phyloP scores from a whole-genome alignment of 2,888 invertebrate genomes.

The Hydriomena furcata region DNA sequence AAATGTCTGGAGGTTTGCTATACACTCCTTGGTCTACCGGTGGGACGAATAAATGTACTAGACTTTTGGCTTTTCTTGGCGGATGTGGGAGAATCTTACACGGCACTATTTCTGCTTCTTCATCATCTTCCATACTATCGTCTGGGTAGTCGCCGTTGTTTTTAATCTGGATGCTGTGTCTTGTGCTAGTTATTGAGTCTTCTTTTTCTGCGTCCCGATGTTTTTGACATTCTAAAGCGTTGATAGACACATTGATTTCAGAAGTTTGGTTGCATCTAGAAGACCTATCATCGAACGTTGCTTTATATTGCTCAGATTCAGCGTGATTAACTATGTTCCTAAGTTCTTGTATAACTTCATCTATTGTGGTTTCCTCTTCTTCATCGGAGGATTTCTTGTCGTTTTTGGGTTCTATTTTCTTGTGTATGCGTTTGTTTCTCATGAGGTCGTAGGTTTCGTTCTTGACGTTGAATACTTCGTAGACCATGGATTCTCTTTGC shows the following conservation, averaged over 20 bases:
- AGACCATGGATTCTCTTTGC: slow-evolving; percentile 84
- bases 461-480: slow-evolving; percentile 84
- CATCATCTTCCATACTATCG: slow-evolving; percentile 74
- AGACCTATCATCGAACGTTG: slow-evolving; percentile 59
- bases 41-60: slow-evolving; percentile 87
- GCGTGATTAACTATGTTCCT: slow-evolving; percentile 93
- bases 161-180: slow-evolving; percentile 77
- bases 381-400: slow-evolving; percentile 81
- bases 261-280: slow-evolving; percentile 71
- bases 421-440: slow-evolving; percentile 72
- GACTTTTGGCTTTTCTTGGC: slow-evolving; percentile 88
- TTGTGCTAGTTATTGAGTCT: slow-evolving; percentile 81
- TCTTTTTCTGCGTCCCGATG: slow-evolving; percentile 71
- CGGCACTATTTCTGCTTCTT: slow-evolving; percentile 89
- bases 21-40: slow-evolving; percentile 84
- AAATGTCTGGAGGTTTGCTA: slow-evolving; percentile 79
- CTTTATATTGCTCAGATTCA: slow-evolving; percentile 86
- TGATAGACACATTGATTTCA: slow-evolving; percentile 67
- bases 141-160: slow-evolving; percentile 75
- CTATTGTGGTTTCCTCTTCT: slow-evolving; percentile 92
- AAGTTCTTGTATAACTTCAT: slow-evolving; percentile 93
- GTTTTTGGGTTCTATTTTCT: slow-evolving; percentile 64
- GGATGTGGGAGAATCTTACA: slow-evolving; percentile 91
- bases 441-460: slow-evolving; percentile 81
- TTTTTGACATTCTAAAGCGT: slow-evolving; percentile 60